A percentile compares a stretch with the other conserved stretches of the same genome.
Conservation (phyloP, 2,888 invertebrate genomes). For the Tinea pellionella region DNA sequence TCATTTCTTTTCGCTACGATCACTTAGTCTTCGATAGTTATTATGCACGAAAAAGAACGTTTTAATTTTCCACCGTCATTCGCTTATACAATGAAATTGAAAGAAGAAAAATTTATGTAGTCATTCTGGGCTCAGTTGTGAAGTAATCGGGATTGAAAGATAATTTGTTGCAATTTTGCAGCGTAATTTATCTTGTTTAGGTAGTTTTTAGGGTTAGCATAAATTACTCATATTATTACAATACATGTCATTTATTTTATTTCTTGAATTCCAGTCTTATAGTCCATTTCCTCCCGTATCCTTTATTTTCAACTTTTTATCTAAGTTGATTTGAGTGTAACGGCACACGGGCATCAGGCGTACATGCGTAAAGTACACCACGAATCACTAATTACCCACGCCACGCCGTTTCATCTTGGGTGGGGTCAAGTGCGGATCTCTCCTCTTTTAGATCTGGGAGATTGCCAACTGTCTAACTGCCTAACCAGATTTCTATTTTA, state of each 20-base stretch:
- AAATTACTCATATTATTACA: not conserved
- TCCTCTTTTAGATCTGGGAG: conserved; percentile 55
- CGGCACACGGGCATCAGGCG: not conserved
- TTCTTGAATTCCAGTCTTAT: too few relatives aligned
- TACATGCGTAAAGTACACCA: not conserved
- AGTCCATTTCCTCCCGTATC: not conserved
- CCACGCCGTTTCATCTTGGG: conserved; percentile 28
- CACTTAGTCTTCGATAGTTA: conserved; percentile 69
- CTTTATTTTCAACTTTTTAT: not conserved
- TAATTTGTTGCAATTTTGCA: conserved; percentile 3
- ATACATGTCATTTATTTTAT: not conserved
- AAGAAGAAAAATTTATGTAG: conserved; percentile 48
- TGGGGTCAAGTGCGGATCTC: conserved; percentile 48
- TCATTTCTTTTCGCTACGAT: conserved; percentile 35
- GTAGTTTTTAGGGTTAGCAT: not conserved
- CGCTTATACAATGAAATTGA: conserved; percentile 45
- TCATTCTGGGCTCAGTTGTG: conserved; percentile 49
- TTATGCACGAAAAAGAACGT: conserved; percentile 53
- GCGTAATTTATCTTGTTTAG: conserved; percentile 5
- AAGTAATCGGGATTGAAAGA: conserved; percentile 16
- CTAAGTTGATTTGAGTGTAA: not conserved
- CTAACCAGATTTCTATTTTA: conserved; percentile 23
- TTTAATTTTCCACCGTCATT: conserved; percentile 66
- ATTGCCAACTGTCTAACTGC: conserved; percentile 39
- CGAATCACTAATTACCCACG: conserved; percentile 7